These are phyloP conservation scores for Heliangelus exortis DNA, from an alignment of 2,797 vertebrate species.

Conservation along the genomic window DNA sequence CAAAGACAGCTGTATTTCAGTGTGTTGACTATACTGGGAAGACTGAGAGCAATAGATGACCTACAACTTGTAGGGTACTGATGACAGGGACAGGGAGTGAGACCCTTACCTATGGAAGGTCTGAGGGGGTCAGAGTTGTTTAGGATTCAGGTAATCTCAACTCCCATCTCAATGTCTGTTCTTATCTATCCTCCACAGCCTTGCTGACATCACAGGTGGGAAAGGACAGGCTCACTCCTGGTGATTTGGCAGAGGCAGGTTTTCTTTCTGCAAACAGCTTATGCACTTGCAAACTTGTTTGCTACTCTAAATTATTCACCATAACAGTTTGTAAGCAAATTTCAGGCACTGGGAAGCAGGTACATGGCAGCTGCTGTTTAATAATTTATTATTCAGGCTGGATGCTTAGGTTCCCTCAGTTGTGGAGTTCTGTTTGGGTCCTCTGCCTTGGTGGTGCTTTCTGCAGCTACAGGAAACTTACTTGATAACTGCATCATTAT, in stretches of 20 bases:
- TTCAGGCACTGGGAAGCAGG: background rate
- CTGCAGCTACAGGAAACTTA: background rate
- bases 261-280: background rate
- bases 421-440: background rate
- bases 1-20: background rate
- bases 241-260: background rate
- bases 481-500: background rate
- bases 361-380: background rate
- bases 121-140: background rate
- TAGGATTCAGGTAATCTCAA: background rate
- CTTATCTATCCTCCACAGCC: background rate
- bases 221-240: background rate
- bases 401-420: background rate
- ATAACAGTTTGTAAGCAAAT: background rate
- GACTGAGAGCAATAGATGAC: background rate
- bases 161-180: background rate
- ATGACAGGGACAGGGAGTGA: background rate
- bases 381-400: slow-evolving; percentile 9
- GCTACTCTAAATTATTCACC: slow-evolving; percentile 33
- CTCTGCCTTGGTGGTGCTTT: background rate
- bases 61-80: background rate
- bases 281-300: background rate
- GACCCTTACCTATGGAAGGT: background rate
- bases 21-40: background rate
- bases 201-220: background rate